Conservation (phyloP, 2,888 invertebrate species). For the Thysanoteuthis rhombus region DNA sequence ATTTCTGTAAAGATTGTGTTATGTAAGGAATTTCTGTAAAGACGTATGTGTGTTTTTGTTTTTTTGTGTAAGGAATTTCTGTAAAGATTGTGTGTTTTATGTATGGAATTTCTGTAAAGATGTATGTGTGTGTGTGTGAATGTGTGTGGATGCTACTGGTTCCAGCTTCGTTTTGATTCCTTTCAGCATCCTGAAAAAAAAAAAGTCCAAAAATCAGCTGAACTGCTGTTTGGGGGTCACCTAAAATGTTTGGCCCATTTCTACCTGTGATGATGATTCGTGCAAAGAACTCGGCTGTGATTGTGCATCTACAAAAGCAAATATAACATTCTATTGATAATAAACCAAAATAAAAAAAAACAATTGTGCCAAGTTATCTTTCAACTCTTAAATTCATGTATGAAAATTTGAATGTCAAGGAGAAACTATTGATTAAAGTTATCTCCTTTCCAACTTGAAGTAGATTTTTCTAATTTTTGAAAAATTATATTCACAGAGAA, state of each 20-base stretch:
- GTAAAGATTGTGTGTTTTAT: background rate
- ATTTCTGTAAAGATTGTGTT: too few relatives aligned
- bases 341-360: background rate
- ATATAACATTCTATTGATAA: background rate
- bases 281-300: slow-evolving; percentile 12
- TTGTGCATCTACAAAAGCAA: background rate
- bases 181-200: background rate
- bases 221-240: too few relatives aligned
- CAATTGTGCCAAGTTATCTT: too few relatives aligned
- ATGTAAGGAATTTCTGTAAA: too few relatives aligned
- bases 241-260: background rate
- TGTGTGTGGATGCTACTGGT: background rate
- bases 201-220: background rate
- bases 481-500: too few relatives aligned
- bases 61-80: background rate
- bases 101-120: background rate
- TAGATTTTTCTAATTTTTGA: too few relatives aligned
- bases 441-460: too few relatives aligned
- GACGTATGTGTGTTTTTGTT: too few relatives aligned
- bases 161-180: background rate
- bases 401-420: too few relatives aligned
- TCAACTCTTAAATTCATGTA: too few relatives aligned
- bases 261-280: background rate
- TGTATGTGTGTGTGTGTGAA: background rate
- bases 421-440: too few relatives aligned